A percentile compares a stretch with the other conserved stretches of the same genome.
Conservation (phyloP, 2,113 vertebrate genomes). For the Neogale vison region DNA sequence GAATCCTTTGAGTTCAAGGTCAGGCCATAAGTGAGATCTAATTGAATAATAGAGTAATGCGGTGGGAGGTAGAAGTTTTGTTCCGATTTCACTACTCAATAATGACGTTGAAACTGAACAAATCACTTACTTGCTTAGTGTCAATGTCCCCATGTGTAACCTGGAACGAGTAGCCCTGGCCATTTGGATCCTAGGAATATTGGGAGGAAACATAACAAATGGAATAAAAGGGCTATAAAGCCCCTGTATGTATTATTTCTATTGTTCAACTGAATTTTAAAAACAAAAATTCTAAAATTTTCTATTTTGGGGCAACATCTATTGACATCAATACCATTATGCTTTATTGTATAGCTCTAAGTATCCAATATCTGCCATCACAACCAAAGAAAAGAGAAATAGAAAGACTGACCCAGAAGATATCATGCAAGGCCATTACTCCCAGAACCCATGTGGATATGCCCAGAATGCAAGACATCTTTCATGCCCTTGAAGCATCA, state of each 20-base stretch:
- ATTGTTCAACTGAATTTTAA: conserved; percentile 15
- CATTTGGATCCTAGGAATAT: not conserved
- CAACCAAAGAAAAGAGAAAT: not conserved
- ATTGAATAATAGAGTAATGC: not conserved
- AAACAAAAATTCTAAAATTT: conserved; percentile 25
- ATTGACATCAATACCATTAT: not conserved
- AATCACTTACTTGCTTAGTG: not conserved
- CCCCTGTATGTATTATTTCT: not conserved
- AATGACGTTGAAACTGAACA: conserved; percentile 21
- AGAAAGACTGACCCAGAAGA: not conserved
- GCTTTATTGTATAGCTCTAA: not conserved
- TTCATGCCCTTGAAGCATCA: not conserved
- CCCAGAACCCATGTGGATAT: not conserved
- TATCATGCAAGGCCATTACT: not conserved
- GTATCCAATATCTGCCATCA: not conserved
- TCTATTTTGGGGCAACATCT: not conserved
- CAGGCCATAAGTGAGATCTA: conserved; percentile 67
- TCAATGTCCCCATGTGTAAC: not conserved
- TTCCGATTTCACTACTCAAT: not conserved
- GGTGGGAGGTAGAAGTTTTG: not conserved
- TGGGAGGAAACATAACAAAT: not conserved
- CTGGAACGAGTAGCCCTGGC: not conserved
- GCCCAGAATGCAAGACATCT: not conserved
- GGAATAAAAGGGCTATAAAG: not conserved
- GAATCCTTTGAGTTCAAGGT: conserved; percentile 99